A percentile compares a stretch with the other conserved stretches of the same genome.
These are phyloP conservation scores for Timema podura DNA, from an alignment of 2,888 invertebrate species.

Conservation along the genomic window DNA sequence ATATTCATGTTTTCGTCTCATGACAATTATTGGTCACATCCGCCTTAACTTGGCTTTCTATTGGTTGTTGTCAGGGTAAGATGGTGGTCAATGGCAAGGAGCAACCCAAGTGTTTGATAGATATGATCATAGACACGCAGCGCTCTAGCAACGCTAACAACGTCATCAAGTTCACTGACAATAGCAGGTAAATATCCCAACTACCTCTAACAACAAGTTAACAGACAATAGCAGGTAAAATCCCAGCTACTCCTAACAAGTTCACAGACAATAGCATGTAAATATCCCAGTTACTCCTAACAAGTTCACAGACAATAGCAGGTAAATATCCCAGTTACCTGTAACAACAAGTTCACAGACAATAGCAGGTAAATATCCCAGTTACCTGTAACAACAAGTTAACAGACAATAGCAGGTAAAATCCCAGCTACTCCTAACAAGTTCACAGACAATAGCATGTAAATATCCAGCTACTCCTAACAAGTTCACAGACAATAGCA, in stretches of 20 bases:
- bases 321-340: too few species aligned
- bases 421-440: constrained; percentile 79
- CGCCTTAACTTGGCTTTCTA: not conserved
- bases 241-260: constrained; percentile 89
- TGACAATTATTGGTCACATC: too few species aligned
- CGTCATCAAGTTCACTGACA: constrained; percentile 95
- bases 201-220: constrained; percentile 95
- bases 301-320: too few species aligned
- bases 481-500: constrained; percentile 96
- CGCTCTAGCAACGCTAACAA: constrained; percentile 82
- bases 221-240: constrained; percentile 89
- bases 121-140: constrained; percentile 91
- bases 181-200: constrained; percentile 78
- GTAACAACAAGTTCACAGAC: too few species aligned
- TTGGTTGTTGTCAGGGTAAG: constrained; percentile 56
- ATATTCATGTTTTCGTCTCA: too few species aligned
- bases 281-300: constrained; percentile 27
- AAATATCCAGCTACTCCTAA: constrained; percentile 82
- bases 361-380: too few species aligned
- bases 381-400: constrained; percentile 86
- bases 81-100: constrained; percentile 78
- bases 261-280: constrained; percentile 96
- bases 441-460: constrained; percentile 96
- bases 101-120: constrained; percentile 77
- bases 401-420: constrained; percentile 89